Base-by-base conservation (phyloP, 2,888 invertebrate genomes). In the Nysson spinosus region DNA sequence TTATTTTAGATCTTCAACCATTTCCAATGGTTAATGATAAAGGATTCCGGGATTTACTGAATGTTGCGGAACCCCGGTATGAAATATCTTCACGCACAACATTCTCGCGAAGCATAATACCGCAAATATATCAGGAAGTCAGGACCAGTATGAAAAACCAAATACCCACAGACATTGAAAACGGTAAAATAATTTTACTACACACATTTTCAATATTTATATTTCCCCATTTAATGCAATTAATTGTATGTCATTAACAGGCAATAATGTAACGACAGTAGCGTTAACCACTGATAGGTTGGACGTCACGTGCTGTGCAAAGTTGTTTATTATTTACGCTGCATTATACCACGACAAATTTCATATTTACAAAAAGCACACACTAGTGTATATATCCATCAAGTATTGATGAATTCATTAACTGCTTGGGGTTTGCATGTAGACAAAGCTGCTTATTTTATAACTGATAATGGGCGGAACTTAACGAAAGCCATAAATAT, bases 221-320 rank as follows among this genome's bases (percentile, higher is more conserved):
- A n/a, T n/a, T n/a, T n/a, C n/a, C n/a, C n/a, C n/a, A n/a, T n/a
- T n/a, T n/a, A n/a, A n/a, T n/a, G n/a, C n/a, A n/a, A n/a, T n/a
- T 2, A 42, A 16, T 42, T 26, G n/a, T 16, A 43, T 17, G 3
- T 9, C 16, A 42, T 26, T 42, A 16, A 26, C 4, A 24, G 28
- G 24, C 5, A 28, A 28, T n/a, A 42, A 5, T 34, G 22, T n/a
- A n/a, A n/a, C n/a, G n/a, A n/a, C 6, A 7, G 11, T 46, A 12
- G 20, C 34, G 1, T 46, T 46, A 14, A 49, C 49, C 0, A 37
- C 37, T 7, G 49, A 49, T n/a, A n/a, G 49, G 28, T 3, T 37
- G 26, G 49, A 37, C 49, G 4, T 37, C 37, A 16, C 22, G 26
- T 7, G 49, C 11, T 1, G 37, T 49, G 7, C 49, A 49, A 35